These are phyloP conservation scores for Sarcophaga variegata DNA, from an alignment of 2,888 invertebrate species.

Conservation along the genomic window DNA sequence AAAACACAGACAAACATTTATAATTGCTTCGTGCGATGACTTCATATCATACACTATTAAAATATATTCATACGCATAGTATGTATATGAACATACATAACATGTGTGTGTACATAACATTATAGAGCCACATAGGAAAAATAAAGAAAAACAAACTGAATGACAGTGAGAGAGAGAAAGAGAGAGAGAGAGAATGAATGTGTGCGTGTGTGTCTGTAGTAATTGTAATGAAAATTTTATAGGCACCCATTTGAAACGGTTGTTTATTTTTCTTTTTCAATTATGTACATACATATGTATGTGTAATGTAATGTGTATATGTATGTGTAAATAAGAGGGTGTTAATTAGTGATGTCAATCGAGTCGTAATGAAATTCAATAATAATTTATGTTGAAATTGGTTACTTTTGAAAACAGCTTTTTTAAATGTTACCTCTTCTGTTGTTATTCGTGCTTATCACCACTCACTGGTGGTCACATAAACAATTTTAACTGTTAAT, in stretches of 20 bases:
- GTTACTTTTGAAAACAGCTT: slow-evolving; percentile 1
- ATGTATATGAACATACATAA: no score
- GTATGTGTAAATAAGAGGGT: not conserved
- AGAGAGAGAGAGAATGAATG: not conserved
- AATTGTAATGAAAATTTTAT: no score
- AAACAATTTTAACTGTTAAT: not conserved
- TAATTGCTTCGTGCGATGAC: slow-evolving; percentile 14
- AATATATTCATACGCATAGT: no score
- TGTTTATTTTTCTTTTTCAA: not conserved
- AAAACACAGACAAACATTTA: not conserved
- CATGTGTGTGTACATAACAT: no score
- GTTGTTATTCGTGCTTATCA: not conserved
- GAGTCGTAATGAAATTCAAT: slow-evolving; percentile 4
- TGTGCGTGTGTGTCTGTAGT: not conserved
- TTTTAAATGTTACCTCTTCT: not conserved
- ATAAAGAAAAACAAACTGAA: not conserved
- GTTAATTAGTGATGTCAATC: slow-evolving; percentile 38
- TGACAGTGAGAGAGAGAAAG: not conserved
- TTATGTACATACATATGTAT: not conserved
- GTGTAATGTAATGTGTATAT: no score
- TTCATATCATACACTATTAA: not conserved
- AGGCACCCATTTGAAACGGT: no score
- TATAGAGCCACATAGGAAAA: not conserved
- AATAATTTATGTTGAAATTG: not conserved
- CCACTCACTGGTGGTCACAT: not conserved